These are phyloP conservation scores for Antennarius maculatus DNA, from an alignment of 2,797 vertebrate genomes.

Conservation along the genomic window DNA sequence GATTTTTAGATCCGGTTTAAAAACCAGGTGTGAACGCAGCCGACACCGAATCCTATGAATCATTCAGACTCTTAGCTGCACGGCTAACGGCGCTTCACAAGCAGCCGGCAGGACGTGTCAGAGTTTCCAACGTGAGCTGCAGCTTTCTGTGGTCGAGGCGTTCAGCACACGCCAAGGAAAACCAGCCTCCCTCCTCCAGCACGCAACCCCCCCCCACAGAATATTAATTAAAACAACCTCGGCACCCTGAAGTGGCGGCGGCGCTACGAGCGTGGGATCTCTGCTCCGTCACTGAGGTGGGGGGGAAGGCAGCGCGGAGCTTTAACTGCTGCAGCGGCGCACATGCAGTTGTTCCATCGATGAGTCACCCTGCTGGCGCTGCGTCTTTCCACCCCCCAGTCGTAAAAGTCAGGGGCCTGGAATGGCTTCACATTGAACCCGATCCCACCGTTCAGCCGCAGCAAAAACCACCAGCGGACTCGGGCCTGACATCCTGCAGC, in stretches of 20 bases:
- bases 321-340: constrained; percentile 54
- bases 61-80: too few species aligned
- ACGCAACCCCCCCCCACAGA: constrained; percentile 24
- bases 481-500: constrained; percentile 11
- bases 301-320: constrained; percentile 20
- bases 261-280: constrained; percentile 48
- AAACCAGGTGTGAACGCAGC: too few species aligned
- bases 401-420: constrained; percentile 66
- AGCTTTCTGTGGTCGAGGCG: constrained; percentile 21
- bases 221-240: constrained; percentile 34
- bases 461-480: too few species aligned
- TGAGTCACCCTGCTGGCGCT: constrained; percentile 74
- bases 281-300: constrained; percentile 30
- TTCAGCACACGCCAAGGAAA: constrained; percentile 47
- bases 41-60: too few species aligned
- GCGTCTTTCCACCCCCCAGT: constrained; percentile 68
- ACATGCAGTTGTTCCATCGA: constrained; percentile 40
- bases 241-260: constrained; percentile 11
- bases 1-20: too few species aligned
- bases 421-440: constrained; percentile 71
- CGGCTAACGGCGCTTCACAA: background rate
- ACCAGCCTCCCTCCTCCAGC: constrained; percentile 11
- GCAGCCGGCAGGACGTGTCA: constrained; percentile 45
- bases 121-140: constrained; percentile 56
- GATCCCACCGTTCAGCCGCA: constrained; percentile 40